Evolutionary conservation across 2,113 vertebrate genomes (phyloP).

Genomic region (Corythoichthys haematopterus): DNA sequence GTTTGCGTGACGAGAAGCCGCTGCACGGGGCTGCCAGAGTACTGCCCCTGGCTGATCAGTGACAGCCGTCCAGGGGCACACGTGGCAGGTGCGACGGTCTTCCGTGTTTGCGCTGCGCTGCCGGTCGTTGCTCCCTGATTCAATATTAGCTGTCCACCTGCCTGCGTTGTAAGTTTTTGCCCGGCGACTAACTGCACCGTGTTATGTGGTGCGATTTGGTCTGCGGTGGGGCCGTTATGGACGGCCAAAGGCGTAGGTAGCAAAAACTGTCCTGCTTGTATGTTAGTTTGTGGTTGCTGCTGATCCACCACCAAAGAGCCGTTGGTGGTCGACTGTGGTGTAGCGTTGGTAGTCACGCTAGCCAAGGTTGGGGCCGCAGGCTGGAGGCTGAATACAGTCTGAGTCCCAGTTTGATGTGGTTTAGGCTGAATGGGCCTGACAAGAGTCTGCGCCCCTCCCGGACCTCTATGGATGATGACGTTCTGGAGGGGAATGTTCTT

Average conservation of each 20-base stretch:
- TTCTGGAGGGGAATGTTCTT: conserved; percentile 96
- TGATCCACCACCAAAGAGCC: conserved; percentile 74
- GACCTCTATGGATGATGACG: conserved; percentile 94
- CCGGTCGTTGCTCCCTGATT: conserved; percentile 75
- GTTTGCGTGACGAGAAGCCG: conserved; percentile 85
- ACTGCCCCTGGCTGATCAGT: conserved; percentile 79
- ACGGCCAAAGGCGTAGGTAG: conserved; percentile 83
- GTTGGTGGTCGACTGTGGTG: conserved; percentile 62
- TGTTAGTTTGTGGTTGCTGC: conserved; percentile 73
- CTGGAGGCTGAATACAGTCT: conserved; percentile 83
- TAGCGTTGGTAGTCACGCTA: conserved; percentile 65
- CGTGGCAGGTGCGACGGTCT: conserved; percentile 65
- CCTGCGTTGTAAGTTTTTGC: conserved; percentile 78
- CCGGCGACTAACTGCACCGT: conserved; percentile 86
- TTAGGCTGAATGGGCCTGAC: conserved; percentile 93
- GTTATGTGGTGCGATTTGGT: conserved; percentile 84
- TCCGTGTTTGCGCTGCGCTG: conserved; percentile 51
- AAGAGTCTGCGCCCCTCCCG: conserved; percentile 75
- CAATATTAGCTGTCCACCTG: conserved; percentile 84
- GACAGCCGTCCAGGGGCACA: conserved; percentile 75
- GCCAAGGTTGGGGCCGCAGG: conserved; percentile 64
- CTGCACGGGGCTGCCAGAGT: conserved; percentile 72
- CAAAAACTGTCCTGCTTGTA: conserved; percentile 84
- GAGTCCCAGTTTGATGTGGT: conserved; percentile 84
- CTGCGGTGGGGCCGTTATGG: conserved; percentile 78